phyloP scores from a whole-genome alignment of 2,113 vertebrate species.

The Perca fluviatilis region DNA sequence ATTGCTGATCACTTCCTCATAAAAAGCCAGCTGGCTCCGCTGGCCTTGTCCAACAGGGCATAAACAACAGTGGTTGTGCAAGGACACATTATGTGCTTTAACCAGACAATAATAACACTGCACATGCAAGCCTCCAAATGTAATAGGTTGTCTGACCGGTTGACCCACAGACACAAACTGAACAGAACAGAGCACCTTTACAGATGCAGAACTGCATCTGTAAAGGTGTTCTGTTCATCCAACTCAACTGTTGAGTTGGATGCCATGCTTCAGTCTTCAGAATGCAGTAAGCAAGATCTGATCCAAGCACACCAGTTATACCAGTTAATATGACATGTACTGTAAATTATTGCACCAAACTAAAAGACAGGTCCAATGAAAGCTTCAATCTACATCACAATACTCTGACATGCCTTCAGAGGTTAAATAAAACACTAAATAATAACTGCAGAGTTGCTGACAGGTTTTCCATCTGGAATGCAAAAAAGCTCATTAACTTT shows the following conservation, averaged over 20 bases:
- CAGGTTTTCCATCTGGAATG: slow-evolving; percentile 13
- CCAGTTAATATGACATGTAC: slow-evolving; percentile 24
- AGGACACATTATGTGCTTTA: neutral
- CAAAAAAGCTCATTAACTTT: slow-evolving; percentile 39
- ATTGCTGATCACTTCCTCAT: neutral
- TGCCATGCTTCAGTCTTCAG: neutral
- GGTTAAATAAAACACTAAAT: slow-evolving; percentile 8
- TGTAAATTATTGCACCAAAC: slow-evolving; percentile 3
- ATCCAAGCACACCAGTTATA: neutral
- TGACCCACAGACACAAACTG: neutral
- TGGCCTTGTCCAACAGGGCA: too few relatives aligned
- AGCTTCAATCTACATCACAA: neutral
- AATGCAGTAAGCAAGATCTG: neutral
- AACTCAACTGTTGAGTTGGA: too few relatives aligned
- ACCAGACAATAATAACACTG: neutral
- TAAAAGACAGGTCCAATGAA: slow-evolving; percentile 23
- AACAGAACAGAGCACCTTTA: neutral
- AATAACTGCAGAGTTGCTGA: slow-evolving; percentile 21
- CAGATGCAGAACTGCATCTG: neutral
- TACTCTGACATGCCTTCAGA: slow-evolving; percentile 8
- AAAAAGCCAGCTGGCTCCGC: neutral
- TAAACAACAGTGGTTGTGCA: neutral
- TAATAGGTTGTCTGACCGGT: neutral
- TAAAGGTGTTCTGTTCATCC: too few relatives aligned
- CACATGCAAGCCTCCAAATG: neutral